These are phyloP conservation scores for Phalanger gymnotis DNA, from an alignment of 2,797 vertebrate genomes.

Conservation along the genomic window DNA sequence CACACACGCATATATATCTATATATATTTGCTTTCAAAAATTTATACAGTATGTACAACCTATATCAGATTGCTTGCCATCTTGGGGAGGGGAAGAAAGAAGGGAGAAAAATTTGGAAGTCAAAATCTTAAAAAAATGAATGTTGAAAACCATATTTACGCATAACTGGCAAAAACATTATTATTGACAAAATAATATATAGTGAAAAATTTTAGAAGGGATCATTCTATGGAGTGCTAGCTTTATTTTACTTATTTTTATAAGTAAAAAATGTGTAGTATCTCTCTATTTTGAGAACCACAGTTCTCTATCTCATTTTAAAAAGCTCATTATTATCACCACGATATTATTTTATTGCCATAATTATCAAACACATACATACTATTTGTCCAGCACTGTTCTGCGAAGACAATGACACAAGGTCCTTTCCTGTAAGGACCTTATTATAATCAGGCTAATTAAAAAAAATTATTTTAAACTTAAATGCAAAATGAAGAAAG, in stretches of 20 bases:
- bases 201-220: constrained; percentile 28
- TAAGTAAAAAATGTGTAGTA: not conserved
- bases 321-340: constrained; percentile 9
- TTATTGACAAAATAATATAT: not conserved
- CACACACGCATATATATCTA: too few species aligned
- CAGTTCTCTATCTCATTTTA: constrained; percentile 38
- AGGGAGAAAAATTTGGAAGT: not conserved
- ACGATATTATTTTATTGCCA: constrained; percentile 18
- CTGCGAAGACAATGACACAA: constrained; percentile 9
- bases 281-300: constrained; percentile 30
- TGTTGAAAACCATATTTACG: not conserved
- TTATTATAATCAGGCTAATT: not conserved
- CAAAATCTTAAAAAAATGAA: not conserved
- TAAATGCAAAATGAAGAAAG: not conserved
- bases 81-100: not conserved
- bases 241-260: too few species aligned
- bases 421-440: not conserved
- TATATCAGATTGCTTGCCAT: not conserved
- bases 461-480: not conserved
- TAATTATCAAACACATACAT: constrained; percentile 9
- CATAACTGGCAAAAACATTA: not conserved
- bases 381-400: not conserved
- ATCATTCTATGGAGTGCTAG: constrained; percentile 31
- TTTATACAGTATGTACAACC: not conserved
- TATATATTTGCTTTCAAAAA: not conserved